Percentiles rank a stretch among this genome's conserved stretches.
These are phyloP conservation scores for Proisotoma minuta DNA, from an alignment of 2,888 invertebrate species.

Conservation along the genomic window DNA sequence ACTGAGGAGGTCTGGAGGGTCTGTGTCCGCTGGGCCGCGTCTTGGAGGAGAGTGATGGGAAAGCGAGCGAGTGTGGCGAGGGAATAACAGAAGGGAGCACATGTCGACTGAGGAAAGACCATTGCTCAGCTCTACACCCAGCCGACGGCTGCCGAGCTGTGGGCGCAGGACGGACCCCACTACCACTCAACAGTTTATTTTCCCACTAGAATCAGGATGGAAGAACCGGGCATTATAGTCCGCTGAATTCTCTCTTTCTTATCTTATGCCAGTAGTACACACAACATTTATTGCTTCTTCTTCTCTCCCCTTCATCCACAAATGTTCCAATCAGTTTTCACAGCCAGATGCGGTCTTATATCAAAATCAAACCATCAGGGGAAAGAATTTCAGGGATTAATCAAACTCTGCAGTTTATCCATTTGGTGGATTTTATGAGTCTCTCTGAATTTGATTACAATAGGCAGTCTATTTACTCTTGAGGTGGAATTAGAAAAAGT, in stretches of 20 bases:
- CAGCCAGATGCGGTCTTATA: conserved; percentile 1
- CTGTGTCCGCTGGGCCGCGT: no score
- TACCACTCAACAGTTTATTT: conserved; percentile 40
- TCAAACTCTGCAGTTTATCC: no score
- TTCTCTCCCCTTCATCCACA: not conserved
- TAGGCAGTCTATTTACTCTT: no score
- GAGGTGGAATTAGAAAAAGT: no score
- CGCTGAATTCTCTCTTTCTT: conserved; percentile 4
- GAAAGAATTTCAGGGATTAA: not conserved
- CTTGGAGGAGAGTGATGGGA: conserved; percentile 1
- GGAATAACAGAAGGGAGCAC: conserved; percentile 29
- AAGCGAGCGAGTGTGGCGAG: not conserved
- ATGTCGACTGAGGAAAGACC: conserved; percentile 24
- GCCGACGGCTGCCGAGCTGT: conserved; percentile 18
- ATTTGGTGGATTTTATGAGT: no score
- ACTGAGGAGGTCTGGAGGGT: not conserved
- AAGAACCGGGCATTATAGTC: conserved; percentile 7
- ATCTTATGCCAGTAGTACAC: not conserved
- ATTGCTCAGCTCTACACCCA: conserved; percentile 25
- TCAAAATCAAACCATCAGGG: not conserved
- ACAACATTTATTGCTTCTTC: not conserved
- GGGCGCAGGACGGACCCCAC: conserved; percentile 16
- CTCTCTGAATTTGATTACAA: no score
- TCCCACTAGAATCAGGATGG: not conserved
- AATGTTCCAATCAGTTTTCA: not conserved